These are phyloP conservation scores for Anguilla megastoma DNA, from an alignment of 2,797 vertebrate genomes.

Conservation along the genomic window DNA sequence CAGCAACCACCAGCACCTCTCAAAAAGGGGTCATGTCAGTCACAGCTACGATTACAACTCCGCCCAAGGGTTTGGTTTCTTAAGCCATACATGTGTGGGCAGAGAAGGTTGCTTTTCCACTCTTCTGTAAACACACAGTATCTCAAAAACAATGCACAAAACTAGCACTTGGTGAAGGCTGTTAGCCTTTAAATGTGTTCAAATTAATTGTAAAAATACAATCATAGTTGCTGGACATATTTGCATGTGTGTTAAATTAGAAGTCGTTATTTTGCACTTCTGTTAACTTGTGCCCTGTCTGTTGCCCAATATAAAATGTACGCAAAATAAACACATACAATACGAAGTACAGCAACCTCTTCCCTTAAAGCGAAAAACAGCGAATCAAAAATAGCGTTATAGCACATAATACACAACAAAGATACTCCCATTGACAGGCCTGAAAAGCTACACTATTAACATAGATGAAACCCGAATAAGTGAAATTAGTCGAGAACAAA, in stretches of 20 bases:
- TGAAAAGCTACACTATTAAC: not conserved
- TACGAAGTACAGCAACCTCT: not conserved
- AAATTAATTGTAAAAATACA: not conserved
- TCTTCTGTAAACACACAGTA: not conserved
- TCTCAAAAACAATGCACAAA: not conserved
- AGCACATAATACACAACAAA: not conserved
- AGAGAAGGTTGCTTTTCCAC: not conserved
- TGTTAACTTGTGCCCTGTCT: not conserved
- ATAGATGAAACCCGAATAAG: not conserved
- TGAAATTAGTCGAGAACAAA: not conserved
- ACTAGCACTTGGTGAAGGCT: not conserved
- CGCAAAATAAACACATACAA: not conserved
- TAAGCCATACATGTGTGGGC: not conserved
- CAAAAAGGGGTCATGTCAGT: not conserved
- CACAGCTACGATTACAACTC: not conserved
- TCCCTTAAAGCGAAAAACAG: not conserved
- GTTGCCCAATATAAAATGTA: not conserved
- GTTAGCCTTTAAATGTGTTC: not conserved
- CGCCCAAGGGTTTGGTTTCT: not conserved
- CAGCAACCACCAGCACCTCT: not conserved
- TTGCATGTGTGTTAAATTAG: not conserved
- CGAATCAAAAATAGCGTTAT: not conserved
- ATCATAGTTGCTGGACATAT: not conserved
- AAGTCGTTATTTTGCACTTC: not conserved
- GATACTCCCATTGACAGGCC: not conserved